Evolutionary conservation across 2,888 invertebrate species (phyloP), one percentile per base, ranked within the genome.

Genomic region (Ectropis crepuscularia): DNA sequence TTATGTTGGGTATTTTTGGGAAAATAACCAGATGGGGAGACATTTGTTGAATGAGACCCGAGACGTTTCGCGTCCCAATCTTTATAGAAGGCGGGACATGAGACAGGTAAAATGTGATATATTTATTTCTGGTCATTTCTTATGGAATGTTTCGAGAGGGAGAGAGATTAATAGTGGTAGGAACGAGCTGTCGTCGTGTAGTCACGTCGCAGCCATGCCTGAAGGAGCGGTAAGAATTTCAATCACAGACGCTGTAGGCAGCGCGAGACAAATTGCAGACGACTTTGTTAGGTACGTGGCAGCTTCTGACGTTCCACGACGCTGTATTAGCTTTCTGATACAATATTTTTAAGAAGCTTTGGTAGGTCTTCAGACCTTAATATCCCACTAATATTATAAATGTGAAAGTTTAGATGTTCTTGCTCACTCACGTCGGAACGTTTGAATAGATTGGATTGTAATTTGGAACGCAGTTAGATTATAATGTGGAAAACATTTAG

Each of bases 181-280:
- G 45, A 62, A 66, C 55, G 61, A 58, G 69, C 54, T 69, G 63
- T 64, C 62, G 65, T 70, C 67, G 72, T 68, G 65, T 64, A 76
- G 76, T 74, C 77, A 79, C 77, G 80, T 77, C 74, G 68, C 70
- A 72, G 72, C 69, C 68, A 69, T 68, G 78, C 74, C 75, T 75
- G 78, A 71, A 77, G 75, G 78, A 80, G 71, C 78, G 78, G 75
- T 76, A 84, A 82, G 82, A 84, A 83, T 85, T 82, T 81, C 85
- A 82, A 86, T 85, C 82, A 82, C 79, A 77, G 75, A 62, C 73
- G 74, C 66, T 68, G 73, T 70, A 75, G 77, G 74, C 74, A 75
- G 64, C 72, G 66, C 74, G 78, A 83, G 81, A 86, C 84, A 84
- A 84, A 86, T 84, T 82, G 81, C 77, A 83, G 78, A 81, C 79